These are phyloP conservation scores for Spongilla lacustris DNA, from an alignment of 37 sponge, comb jelly and placozoan genomes.

Conservation along the genomic window DNA sequence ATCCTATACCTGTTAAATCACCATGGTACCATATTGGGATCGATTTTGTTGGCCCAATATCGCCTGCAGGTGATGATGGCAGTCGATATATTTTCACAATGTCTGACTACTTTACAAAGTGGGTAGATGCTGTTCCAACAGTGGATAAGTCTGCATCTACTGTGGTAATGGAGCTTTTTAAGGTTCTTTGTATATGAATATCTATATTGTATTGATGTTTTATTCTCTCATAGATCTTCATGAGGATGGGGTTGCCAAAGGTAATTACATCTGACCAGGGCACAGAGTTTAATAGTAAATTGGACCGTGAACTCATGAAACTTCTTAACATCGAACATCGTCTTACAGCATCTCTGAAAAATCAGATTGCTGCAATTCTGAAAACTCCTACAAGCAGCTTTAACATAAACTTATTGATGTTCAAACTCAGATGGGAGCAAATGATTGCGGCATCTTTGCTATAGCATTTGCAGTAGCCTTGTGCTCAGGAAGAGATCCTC, in stretches of 20 bases:
- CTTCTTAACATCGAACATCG: constrained; percentile 42
- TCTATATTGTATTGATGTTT: too few species aligned
- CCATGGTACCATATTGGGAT: constrained; percentile 75
- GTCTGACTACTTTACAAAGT: constrained; percentile 80
- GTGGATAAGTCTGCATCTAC: constrained; percentile 40
- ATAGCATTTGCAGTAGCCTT: too few species aligned
- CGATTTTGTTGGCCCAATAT: constrained; percentile 68
- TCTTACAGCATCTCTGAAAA: constrained; percentile 30
- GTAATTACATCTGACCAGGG: constrained; percentile 60
- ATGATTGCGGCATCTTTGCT: too few species aligned
- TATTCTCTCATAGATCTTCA: constrained; percentile 48
- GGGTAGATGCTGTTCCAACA: constrained; percentile 55
- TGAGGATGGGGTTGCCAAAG: constrained; percentile 65
- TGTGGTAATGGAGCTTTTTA: constrained; percentile 54
- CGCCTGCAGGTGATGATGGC: constrained; percentile 28
- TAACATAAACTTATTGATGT: too few species aligned
- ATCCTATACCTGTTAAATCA: constrained; percentile 50
- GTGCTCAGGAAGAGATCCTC: too few species aligned
- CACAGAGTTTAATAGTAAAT: constrained; percentile 52
- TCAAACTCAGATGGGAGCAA: too few species aligned
- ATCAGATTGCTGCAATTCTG: too few species aligned
- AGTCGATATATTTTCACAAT: constrained; percentile 55
- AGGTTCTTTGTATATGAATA: constrained; percentile 22
- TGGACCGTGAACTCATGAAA: constrained; percentile 22
- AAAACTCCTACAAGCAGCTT: too few species aligned